Evolutionary conservation across 30 jellyfish, hydroid and myxozoan genomes (phyloP), one percentile per base, ranked within the genome.

Genomic region (Rhopilema esculentum): DNA sequence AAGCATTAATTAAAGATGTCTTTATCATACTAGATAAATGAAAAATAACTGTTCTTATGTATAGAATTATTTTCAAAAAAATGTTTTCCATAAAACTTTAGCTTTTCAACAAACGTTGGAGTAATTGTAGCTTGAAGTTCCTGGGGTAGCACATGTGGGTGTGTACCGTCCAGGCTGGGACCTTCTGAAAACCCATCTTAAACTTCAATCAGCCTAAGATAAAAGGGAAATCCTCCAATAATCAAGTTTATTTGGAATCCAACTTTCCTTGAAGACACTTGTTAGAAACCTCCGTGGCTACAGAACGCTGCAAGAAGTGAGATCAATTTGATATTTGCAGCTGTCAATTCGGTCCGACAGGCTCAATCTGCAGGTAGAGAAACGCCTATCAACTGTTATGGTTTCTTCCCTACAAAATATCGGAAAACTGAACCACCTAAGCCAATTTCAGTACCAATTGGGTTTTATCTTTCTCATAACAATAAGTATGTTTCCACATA

Each of bases 331-430:
- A 16, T 27, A 31, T 30, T 31, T 73, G 84, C 84, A 73, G 84
- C 84, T 73, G 84, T 73, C 84, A 73, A 66, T 69, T 73, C 21
- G 84, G 6, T 0, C 69, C 40, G 21, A 0, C 69, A 69, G 8
- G 29, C 23, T 30, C 81, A 6, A 26, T 73, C 69, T 73, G 84
- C 84, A 73, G 84, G 84, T 73, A 30, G 84, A 73, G 84, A 6
- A 30, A 73, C 84, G 84, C 84, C 84, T 73, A 30, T 30, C 70
- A 73, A 69, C 57, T 2, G 57, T 40, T 40, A 6, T 40, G 12
- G 57, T 40, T 40, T 40, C 9, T 12, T 40, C 57, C 57, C 6
- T 12, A 12, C 6, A 6, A 40, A 40, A 12, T 6, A 40, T 40
- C n/a, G n/a, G 12, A 40, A 40, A 40, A 40, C 57, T 40, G 57